Base-by-base conservation (phyloP, 2,888 invertebrate genomes). In the Epirrita christyi region DNA sequence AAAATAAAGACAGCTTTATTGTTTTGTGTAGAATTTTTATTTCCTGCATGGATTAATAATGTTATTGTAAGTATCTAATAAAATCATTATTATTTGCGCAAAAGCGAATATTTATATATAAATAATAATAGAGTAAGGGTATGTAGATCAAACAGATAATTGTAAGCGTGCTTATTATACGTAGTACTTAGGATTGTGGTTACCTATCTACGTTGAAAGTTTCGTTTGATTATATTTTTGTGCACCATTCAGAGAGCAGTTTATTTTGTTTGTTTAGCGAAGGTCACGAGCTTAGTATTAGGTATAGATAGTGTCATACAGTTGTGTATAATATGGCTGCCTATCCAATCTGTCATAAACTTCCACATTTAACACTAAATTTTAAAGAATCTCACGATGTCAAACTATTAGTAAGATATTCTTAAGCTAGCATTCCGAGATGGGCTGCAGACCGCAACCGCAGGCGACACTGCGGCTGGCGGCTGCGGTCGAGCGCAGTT, bases 91-190 rank as follows among this genome's bases (percentile, higher is more conserved):
- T 21, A 21, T 21, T 21, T 21, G 21, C 2, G 4, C 21, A 21
- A 4, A 50, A 45, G 48, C 47, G 48, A 53, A 57, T 57, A 54
- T n/a, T 27, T 34, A 36, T 27, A 13, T 1, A 28, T 46, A 51
- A 66, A 72, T 73, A 67, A 14, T 42, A 21, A n/a, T 46, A 36
- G 56, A 68, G 58, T 76, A 73, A 76, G 38, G 75, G 71, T 75
- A 73, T 78, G 75, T 85, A 88, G 89, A 89, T 89, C 89, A 89
- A 89, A 89, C 86, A 81, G 80, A 80, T 81, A 79, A 76, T 68
- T 79, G 67, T 74, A 65, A 71, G 72, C 73, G 67, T 78, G 45
- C 49, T 82, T 53, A 41, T 77, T 78, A 78, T 69, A 80, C 75
- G 72, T 83, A 82, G 76, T 60, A 72, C 67, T 71, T 55, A 61